phyloP scores from a whole-genome alignment of 2,888 invertebrate genomes.

The Drosophila anomalata region DNA sequence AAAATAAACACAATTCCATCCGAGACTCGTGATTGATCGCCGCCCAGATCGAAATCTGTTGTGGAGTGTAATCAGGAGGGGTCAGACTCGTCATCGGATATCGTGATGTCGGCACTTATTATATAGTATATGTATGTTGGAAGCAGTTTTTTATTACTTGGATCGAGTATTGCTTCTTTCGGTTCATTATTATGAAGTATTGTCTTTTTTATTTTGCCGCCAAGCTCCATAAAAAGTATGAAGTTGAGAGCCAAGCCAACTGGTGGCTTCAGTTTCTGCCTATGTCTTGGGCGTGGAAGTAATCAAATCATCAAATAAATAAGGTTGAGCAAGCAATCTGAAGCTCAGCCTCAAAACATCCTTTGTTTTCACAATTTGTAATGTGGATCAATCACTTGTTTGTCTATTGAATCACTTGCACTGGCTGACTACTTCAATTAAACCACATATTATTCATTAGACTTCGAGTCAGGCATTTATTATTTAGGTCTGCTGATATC shows the following conservation, averaged over 20 bases:
- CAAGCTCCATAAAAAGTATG: slow-evolving; percentile 24
- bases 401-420: slow-evolving; percentile 23
- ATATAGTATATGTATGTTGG: slow-evolving; percentile 48
- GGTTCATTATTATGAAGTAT: slow-evolving; percentile 72
- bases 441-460: slow-evolving; percentile 21
- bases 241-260: slow-evolving; percentile 12
- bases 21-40: slow-evolving; percentile 20
- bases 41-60: slow-evolving; percentile 4
- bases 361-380: slow-evolving; percentile 10
- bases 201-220: slow-evolving; percentile 53
- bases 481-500: neutral
- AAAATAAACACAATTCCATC: neutral
- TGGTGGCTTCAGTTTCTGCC: slow-evolving; percentile 51
- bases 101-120: slow-evolving; percentile 52
- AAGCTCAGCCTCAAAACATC: neutral
- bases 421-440: slow-evolving; percentile 6
- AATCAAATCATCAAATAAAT: slow-evolving; percentile 1
- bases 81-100: slow-evolving; percentile 43
- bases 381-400: slow-evolving; percentile 4
- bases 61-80: slow-evolving; percentile 38
- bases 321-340: neutral
- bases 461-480: neutral
- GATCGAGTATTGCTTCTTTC: slow-evolving; percentile 50
- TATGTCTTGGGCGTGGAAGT: slow-evolving; percentile 16
- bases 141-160: slow-evolving; percentile 53